phyloP scores from a whole-genome alignment of 2,888 invertebrate species.

The Andrena trimmerana region DNA sequence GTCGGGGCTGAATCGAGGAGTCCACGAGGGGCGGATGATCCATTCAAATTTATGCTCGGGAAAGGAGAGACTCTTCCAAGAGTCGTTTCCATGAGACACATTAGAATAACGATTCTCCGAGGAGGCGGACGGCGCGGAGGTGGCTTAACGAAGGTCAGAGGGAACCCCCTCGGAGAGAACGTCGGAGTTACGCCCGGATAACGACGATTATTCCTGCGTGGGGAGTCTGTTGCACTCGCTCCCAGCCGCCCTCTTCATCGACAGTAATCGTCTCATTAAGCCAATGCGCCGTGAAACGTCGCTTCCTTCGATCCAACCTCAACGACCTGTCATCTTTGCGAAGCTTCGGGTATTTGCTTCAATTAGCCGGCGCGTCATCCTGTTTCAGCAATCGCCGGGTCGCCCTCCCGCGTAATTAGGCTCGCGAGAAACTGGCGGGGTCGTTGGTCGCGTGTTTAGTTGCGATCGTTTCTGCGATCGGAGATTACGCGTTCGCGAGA shows the following conservation, averaged over 20 bases:
- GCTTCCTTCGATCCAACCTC: not conserved
- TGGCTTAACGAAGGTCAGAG: conserved; percentile 64
- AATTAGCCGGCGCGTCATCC: too few species aligned
- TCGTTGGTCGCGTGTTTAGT: not conserved
- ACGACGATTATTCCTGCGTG: conserved; percentile 53
- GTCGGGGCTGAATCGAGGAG: conserved; percentile 18
- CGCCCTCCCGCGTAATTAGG: not conserved
- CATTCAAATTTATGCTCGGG: conserved; percentile 80
- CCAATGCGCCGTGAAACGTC: conserved; percentile 19
- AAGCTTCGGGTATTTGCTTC: too few species aligned
- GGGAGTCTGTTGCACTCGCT: conserved; percentile 18
- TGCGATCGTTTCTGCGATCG: not conserved
- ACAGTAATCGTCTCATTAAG: conserved; percentile 47
- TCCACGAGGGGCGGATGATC: conserved; percentile 63
- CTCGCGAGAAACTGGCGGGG: not conserved
- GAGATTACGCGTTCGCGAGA: not conserved
- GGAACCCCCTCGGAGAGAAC: conserved; percentile 20
- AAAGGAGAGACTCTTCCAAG: conserved; percentile 31
- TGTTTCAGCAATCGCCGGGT: too few species aligned
- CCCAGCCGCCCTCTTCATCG: conserved; percentile 19
- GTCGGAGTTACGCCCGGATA: conserved; percentile 42
- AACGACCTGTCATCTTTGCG: not conserved
- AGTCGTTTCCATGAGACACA: conserved; percentile 51
- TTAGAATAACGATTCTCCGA: conserved; percentile 76
- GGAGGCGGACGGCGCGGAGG: conserved; percentile 60